phyloP scores from a whole-genome alignment of 2,888 invertebrate species.

The Euproctis similis region DNA sequence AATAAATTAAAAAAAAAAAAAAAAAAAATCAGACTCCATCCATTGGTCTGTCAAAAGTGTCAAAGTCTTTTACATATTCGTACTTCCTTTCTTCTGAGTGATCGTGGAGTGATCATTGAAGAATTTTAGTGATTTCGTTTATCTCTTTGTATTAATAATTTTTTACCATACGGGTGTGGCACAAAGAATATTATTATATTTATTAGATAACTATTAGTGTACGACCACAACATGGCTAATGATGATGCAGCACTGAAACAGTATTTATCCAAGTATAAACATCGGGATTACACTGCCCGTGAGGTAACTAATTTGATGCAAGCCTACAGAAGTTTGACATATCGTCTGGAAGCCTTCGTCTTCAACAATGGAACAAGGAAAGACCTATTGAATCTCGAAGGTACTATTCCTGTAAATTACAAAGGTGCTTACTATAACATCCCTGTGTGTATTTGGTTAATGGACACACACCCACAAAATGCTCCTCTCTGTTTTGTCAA shows the following conservation, averaged over 20 bases:
- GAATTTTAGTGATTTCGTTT: no score
- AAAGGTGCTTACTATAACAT: conserved; percentile 95
- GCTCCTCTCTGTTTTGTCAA: conserved; percentile 96
- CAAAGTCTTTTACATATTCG: no score
- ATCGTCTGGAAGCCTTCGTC: conserved; percentile 76
- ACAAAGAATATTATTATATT: no score
- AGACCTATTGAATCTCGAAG: conserved; percentile 88
- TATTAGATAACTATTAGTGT: no score
- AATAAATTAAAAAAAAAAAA: no score
- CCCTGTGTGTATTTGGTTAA: conserved; percentile 96
- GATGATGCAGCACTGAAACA: conserved; percentile 59
- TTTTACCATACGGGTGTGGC: no score
- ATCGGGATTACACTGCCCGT: conserved; percentile 59
- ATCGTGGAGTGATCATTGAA: no score
- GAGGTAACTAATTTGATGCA: conserved; percentile 64
- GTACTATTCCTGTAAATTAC: conserved; percentile 94
- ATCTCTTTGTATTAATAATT: no score
- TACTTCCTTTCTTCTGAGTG: no score
- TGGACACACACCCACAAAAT: conserved; percentile 97
- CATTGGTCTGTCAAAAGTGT: no score
- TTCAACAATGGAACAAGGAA: conserved; percentile 91
- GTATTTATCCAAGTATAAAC: conserved; percentile 62
- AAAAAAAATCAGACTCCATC: no score
- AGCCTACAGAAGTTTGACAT: conserved; percentile 60
- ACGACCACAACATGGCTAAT: conserved; percentile 61